Percentiles rank a stretch among this genome's conserved stretches.
Evolutionary conservation across 2,113 vertebrate species (phyloP).

Genomic region (Talpa occidentalis): DNA sequence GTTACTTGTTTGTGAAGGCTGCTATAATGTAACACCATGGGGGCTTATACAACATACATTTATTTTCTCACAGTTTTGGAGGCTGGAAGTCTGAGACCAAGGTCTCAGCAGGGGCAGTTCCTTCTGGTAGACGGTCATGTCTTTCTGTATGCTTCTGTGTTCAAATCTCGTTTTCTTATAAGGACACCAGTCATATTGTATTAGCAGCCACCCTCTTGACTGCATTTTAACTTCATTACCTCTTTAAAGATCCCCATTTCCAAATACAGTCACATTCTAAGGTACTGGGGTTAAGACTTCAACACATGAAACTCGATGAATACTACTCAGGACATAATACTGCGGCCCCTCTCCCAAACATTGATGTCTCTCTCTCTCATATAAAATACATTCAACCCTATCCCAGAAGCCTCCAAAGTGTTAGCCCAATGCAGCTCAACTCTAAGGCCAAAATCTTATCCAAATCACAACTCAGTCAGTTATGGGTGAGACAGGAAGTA

Average conservation of each 20-base stretch:
- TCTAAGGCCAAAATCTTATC: neutral
- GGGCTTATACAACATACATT: too few relatives aligned
- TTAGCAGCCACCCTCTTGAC: rapidly evolving
- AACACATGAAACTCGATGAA: neutral
- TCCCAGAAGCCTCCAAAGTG: neutral
- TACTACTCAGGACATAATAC: neutral
- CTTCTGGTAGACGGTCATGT: too few relatives aligned
- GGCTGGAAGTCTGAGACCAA: neutral
- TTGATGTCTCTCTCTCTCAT: neutral
- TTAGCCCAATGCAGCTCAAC: neutral
- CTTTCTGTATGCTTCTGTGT: neutral
- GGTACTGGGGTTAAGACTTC: neutral
- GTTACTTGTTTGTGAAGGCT: neutral
- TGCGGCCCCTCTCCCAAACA: neutral
- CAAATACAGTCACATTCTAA: neutral
- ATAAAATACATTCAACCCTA: neutral
- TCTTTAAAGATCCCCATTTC: neutral
- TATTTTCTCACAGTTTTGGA: too few relatives aligned
- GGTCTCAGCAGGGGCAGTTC: neutral
- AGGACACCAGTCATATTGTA: neutral
- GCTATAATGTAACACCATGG: neutral
- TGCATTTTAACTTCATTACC: neutral
- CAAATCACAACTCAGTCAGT: too few relatives aligned
- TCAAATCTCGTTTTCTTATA: neutral
- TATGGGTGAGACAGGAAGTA: neutral